Conservation (phyloP, 2,797 vertebrate genomes). For the Tragelaphus eurycerus region DNA sequence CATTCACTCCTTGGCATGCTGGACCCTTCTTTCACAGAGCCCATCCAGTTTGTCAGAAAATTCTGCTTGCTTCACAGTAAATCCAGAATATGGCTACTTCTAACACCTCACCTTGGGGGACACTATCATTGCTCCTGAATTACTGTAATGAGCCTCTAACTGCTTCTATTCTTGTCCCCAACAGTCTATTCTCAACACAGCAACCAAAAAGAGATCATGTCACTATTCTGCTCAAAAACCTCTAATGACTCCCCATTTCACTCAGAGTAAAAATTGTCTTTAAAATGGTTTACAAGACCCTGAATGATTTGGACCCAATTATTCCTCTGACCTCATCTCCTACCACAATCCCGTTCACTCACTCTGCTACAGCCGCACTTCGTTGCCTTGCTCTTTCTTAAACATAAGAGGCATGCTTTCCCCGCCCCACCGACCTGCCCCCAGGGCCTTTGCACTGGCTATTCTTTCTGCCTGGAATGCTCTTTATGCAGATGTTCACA, state of each 20-base stretch:
- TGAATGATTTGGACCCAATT: not conserved
- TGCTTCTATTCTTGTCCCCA: not conserved
- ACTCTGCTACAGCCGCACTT: not conserved
- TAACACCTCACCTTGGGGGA: not conserved
- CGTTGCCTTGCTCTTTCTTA: not conserved
- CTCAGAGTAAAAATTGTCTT: conserved; percentile 20
- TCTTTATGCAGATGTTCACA: not conserved
- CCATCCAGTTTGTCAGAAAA: not conserved
- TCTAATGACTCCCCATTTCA: not conserved
- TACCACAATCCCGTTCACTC: not conserved
- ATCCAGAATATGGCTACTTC: not conserved
- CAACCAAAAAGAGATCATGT: not conserved
- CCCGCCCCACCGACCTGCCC: not conserved
- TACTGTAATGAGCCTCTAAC: conserved; percentile 3
- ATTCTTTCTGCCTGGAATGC: not conserved
- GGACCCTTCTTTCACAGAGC: not conserved
- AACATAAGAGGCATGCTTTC: not conserved
- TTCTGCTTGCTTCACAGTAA: not conserved
- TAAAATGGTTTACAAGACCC: not conserved
- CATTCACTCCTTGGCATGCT: not conserved
- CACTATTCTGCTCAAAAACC: conserved; percentile 1
- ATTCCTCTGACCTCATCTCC: not conserved
- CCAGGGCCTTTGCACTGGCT: not conserved
- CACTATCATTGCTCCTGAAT: conserved; percentile 3
- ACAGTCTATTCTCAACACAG: not conserved